These are phyloP conservation scores for Hypanus sabinus DNA, from an alignment of 2,113 vertebrate genomes.

Conservation along the genomic window DNA sequence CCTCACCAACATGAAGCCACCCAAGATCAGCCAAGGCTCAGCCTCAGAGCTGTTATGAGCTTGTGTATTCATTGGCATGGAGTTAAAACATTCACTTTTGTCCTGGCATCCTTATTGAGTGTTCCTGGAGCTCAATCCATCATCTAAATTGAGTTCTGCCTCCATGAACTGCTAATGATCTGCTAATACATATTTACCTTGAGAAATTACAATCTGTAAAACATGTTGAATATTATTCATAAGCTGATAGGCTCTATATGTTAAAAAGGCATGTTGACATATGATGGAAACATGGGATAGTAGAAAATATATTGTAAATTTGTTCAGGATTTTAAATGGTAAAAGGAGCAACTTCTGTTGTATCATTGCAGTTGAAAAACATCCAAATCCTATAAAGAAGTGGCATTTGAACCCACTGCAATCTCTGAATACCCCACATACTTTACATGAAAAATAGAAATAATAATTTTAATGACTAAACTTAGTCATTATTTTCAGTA, in stretches of 20 bases:
- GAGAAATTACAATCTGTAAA: background rate
- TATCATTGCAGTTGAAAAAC: background rate
- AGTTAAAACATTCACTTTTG: background rate
- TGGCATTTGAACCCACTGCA: background rate
- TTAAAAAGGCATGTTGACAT: background rate
- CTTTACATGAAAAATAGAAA: background rate
- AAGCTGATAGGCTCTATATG: background rate
- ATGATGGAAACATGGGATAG: background rate
- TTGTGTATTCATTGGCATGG: background rate
- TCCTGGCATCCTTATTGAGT: background rate
- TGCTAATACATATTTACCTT: background rate
- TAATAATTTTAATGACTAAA: background rate
- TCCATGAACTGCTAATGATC: no score
- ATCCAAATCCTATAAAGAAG: background rate
- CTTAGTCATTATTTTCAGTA: background rate
- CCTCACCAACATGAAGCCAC: background rate
- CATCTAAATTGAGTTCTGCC: background rate
- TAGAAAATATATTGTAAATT: background rate
- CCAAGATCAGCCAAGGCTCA: background rate
- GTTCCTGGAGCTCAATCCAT: background rate
- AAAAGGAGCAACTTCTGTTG: background rate
- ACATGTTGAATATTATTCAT: background rate
- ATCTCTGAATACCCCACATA: background rate
- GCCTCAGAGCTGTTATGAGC: background rate
- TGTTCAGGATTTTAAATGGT: background rate